These are phyloP conservation scores for Tokudaia muenninki DNA, from an alignment of 2,797 vertebrate genomes.

Conservation along the genomic window DNA sequence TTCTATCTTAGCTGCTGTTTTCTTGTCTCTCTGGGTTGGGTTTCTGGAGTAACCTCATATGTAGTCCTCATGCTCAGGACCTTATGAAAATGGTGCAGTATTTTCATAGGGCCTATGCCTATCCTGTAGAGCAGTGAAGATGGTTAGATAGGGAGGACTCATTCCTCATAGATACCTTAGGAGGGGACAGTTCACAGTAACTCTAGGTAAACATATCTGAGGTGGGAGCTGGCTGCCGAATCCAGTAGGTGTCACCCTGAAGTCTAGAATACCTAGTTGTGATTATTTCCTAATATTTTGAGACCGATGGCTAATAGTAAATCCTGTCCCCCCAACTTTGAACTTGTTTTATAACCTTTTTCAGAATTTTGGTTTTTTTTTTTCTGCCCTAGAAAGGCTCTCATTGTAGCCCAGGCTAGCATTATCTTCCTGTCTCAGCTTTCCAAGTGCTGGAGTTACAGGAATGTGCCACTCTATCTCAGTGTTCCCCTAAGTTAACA, in stretches of 20 bases:
- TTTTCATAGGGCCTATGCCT: background rate
- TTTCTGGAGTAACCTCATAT: background rate
- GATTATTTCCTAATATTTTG: background rate
- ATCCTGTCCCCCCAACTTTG: background rate
- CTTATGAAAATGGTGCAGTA: background rate
- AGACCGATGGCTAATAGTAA: background rate
- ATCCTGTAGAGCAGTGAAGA: background rate
- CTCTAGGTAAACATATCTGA: background rate
- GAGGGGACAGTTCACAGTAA: background rate
- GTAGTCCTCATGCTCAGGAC: background rate
- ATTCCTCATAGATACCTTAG: background rate
- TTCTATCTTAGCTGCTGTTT: accelerated
- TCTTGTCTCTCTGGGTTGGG: background rate
- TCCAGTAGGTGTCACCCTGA: background rate
- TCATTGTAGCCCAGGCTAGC: background rate
- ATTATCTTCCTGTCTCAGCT: background rate
- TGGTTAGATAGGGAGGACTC: no score
- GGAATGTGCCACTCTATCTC: background rate
- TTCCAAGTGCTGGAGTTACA: background rate
- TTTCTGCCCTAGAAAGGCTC: background rate
- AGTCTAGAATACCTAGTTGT: background rate
- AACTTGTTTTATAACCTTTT: background rate
- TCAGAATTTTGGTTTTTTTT: background rate
- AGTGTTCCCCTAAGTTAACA: background rate
- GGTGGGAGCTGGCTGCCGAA: background rate